Evolutionary conservation across 1,140 invertebrate genomes (phyloP), one percentile per base, ranked within the genome.

Genomic region (Belonocnema kinseyi): DNA sequence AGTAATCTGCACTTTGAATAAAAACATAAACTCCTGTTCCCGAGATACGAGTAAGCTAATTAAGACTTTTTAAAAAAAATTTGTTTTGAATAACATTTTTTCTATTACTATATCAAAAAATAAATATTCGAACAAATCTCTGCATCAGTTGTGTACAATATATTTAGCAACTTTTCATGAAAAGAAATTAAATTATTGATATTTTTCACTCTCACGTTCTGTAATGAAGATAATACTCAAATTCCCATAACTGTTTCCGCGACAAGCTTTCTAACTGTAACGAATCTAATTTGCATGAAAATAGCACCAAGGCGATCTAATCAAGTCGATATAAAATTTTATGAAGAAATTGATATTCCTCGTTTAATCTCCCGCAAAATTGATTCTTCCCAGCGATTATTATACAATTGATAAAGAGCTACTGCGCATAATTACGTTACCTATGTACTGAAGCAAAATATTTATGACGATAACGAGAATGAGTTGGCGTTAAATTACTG

Each of bases 181-280:
- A 17, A 17, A 54, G 53, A 54, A 54, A 17, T 4, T 19, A 54
- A n/a, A 54, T 54, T 54, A 54, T 54, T 19, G n/a, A 54, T 17
- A 19, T 54, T 54, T 54, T 17, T 17, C 53, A 19, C 53, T 54
- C 17, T 54, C 17, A 54, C n/a, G n/a, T 54, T 54, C 17, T 19
- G 3, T 16, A 54, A 54, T 54, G 17, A 54, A 19, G 10, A 54
- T 5, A 11, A 54, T 17, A 54, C 17, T 17, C 16, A 17, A 19
- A n/a, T 19, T 5, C 8, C 17, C 2, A 54, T 54, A 8, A 19
- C 16, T 54, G 40, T 46, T 19, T 54, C 16, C n/a, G 53, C 17
- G 53, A 54, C 53, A 54, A 54, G 53, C 53, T 54, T 54, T 54
- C 53, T 54, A 54, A 54, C 53, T 54, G 53, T 19, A 54, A 54